Base-by-base conservation (phyloP, 2,888 invertebrate species). In the Lepidochitona cinerea region DNA sequence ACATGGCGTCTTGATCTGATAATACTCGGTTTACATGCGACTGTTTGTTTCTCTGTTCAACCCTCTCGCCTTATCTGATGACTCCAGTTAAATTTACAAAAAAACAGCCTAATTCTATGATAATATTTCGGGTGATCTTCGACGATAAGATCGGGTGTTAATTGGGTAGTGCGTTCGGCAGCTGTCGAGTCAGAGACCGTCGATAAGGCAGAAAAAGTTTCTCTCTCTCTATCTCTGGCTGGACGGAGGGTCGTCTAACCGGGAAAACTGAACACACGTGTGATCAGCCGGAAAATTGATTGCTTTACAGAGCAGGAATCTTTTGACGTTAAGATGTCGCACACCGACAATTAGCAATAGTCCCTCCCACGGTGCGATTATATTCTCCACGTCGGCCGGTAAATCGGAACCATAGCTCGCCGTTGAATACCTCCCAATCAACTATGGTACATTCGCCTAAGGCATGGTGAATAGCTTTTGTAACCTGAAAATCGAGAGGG, bases 331-430 rank as follows among this genome's bases (percentile, higher is more conserved):
- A 32, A 29, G 59, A 29, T 59, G 59, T 59, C 59, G 59, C 14
- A 59, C 59, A 59, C 32, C 59, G 37, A 66, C 66, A 66, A 66
- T 66, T 66, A 66, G 35, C 66, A n/a, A 12, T 18, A 26, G 66
- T 36, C 36, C 66, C 66, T 66, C 66, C 66, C 66, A 66, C 37
- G n/a, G 66, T 23, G 66, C 66, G 66, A 66, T 66, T 66, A 37
- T 66, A 32, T 59, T 59, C 26, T 23, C 18, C 26, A 23, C 29
- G 18, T 59, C 23, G 14, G 32, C 26, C 26, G 29, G 29, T 59
- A 59, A 59, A 59, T 59, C 59, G 59, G 59, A 18, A 14, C 32
- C 59, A 29, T 32, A 23, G 59, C 49, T 59, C 59, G 23, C 59
- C 59, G 26, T 26, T 59, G 26, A 59, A 59, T 59, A 59, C 23